Evolutionary conservation across 2,888 invertebrate genomes (phyloP).

Genomic region (Diarsia brunnea): DNA sequence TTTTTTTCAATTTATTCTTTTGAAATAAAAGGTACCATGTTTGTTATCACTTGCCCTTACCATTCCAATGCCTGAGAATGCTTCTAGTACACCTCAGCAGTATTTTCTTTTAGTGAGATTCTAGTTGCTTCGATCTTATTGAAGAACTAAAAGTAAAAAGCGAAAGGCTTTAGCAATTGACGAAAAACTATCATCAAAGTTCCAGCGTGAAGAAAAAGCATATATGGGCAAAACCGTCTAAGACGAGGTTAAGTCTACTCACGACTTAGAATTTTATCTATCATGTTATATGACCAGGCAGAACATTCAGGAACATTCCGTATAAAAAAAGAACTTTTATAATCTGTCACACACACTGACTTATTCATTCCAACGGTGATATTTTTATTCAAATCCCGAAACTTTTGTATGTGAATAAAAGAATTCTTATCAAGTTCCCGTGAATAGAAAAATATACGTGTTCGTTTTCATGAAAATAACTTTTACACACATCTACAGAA

Average conservation of each 20-base stretch:
- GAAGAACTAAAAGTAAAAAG: background rate
- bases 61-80: background rate
- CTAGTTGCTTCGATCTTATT: background rate
- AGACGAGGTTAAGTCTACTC: background rate
- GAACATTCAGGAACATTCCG: background rate
- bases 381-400: slow-evolving; percentile 46
- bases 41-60: background rate
- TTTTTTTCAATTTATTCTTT: background rate
- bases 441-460: slow-evolving; percentile 53
- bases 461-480: slow-evolving; percentile 46
- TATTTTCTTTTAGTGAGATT: background rate
- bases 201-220: background rate
- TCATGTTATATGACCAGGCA: background rate
- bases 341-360: slow-evolving; percentile 34
- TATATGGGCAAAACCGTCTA: too few relatives aligned
- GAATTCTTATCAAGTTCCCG: slow-evolving; percentile 43
- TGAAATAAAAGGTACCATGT: too few relatives aligned
- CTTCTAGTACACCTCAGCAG: background rate
- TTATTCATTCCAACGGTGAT: slow-evolving; percentile 23
- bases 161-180: background rate
- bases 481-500: slow-evolving; percentile 29
- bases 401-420: slow-evolving; percentile 48
- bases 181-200: background rate
- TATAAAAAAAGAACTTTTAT: slow-evolving; percentile 1
- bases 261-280: background rate